Evolutionary conservation across 1,140 invertebrate species (phyloP).

Genomic region (Hormaphis cornu): DNA sequence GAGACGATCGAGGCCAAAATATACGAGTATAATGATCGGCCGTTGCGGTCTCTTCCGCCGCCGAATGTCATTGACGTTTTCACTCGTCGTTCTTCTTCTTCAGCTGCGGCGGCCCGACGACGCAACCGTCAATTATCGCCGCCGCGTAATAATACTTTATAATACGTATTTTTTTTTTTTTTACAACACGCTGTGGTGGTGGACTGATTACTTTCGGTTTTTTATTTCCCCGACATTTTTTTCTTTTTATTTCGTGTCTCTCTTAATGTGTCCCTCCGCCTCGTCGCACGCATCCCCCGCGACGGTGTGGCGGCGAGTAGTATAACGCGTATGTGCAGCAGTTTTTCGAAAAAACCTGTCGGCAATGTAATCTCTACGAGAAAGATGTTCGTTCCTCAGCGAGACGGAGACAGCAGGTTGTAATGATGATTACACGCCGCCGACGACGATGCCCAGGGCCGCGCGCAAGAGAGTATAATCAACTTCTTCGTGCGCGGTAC

Average conservation of each 20-base stretch:
- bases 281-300: background rate
- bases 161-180: background rate
- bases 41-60: slow-evolving; percentile 3
- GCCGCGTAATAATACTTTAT: slow-evolving; percentile 29
- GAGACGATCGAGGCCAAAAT: slow-evolving; percentile 13
- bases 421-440: slow-evolving; percentile 22
- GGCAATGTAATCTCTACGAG: slow-evolving; percentile 1
- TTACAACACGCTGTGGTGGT: background rate
- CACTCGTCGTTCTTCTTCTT: background rate
- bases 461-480: no score
- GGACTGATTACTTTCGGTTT: slow-evolving; percentile 30
- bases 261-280: slow-evolving; percentile 10
- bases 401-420: background rate
- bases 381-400: background rate
- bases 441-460: background rate
- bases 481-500: background rate
- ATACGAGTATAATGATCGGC: slow-evolving; percentile 21
- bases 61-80: slow-evolving; percentile 29
- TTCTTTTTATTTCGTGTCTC: slow-evolving; percentile 1
- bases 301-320: no score
- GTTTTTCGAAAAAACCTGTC: slow-evolving; percentile 8
- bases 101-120: background rate
- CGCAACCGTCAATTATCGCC: slow-evolving; percentile 24
- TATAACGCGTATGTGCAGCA: no score
- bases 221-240: background rate